Evolutionary conservation across 2,888 invertebrate species (phyloP).

Genomic region (Cybosia mesomella): DNA sequence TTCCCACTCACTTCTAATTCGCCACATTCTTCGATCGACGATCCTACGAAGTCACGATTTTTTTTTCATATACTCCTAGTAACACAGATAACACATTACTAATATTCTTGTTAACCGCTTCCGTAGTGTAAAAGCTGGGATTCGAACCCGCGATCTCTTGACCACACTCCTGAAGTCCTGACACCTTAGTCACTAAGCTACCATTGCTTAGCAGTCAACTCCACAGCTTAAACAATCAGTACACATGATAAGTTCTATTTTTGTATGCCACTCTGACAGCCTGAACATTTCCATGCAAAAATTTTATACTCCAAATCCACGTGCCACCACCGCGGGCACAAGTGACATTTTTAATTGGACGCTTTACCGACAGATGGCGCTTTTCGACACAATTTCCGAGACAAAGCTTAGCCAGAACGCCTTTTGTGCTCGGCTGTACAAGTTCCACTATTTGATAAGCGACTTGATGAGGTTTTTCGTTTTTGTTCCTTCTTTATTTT

Average conservation of each 20-base stretch:
- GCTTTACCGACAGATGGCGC: conserved; percentile 39
- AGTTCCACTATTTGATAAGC: conserved; percentile 44
- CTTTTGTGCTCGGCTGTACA: conserved; percentile 40
- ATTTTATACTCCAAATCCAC: conserved; percentile 9
- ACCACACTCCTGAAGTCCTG: too few species aligned
- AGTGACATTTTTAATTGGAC: conserved; percentile 44
- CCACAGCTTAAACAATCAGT: neutral
- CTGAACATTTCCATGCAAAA: conserved; percentile 9
- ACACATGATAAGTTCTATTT: neutral
- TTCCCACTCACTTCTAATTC: too few species aligned
- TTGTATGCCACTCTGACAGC: neutral
- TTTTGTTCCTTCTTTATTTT: conserved; percentile 26
- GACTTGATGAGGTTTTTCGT: conserved; percentile 44
- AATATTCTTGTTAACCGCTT: too few species aligned
- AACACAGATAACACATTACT: too few species aligned
- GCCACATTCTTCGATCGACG: too few species aligned
- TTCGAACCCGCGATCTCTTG: too few species aligned
- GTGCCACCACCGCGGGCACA: conserved; percentile 17
- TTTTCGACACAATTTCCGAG: conserved; percentile 46
- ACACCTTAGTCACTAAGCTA: too few species aligned
- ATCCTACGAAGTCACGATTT: too few species aligned
- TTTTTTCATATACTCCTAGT: too few species aligned
- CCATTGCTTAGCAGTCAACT: too few species aligned
- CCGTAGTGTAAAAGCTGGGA: too few species aligned
- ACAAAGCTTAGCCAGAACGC: conserved; percentile 35